These are phyloP conservation scores for Parasteatoda tepidariorum DNA, from an alignment of 1,140 invertebrate genomes.

Conservation along the genomic window DNA sequence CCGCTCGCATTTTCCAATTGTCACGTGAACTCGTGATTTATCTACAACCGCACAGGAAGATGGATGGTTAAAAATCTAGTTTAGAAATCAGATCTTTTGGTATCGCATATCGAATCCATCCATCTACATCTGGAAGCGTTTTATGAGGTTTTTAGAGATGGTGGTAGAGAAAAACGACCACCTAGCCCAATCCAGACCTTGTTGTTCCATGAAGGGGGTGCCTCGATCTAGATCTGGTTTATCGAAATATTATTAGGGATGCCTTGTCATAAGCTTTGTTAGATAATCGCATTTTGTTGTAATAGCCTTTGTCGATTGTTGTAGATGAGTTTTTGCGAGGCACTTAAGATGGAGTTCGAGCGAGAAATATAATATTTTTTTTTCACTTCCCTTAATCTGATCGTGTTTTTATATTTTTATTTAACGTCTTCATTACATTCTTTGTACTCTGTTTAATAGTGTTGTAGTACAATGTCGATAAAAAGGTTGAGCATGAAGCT, in stretches of 20 bases:
- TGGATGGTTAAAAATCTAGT: conserved; percentile 6
- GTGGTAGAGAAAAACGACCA: background rate
- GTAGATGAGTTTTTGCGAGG: background rate
- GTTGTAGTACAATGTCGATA: too few species aligned
- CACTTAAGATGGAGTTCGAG: background rate
- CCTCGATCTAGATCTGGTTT: background rate
- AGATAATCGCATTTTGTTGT: background rate
- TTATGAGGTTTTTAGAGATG: conserved; percentile 2
- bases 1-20: background rate
- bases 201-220: background rate
- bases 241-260: background rate
- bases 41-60: background rate
- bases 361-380: background rate
- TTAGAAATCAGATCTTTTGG: conserved; percentile 9
- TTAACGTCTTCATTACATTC: background rate
- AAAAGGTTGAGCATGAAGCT: too few species aligned
- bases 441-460: background rate
- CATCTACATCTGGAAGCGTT: conserved; percentile 14
- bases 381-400: background rate
- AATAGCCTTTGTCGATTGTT: background rate
- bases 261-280: background rate
- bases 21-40: conserved; percentile 17
- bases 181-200: background rate
- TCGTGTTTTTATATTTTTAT: background rate
- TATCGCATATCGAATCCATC: conserved; percentile 7